Evolutionary conservation across 1,140 invertebrate genomes (phyloP).

Genomic region (Zaprionus tsacasi): DNA sequence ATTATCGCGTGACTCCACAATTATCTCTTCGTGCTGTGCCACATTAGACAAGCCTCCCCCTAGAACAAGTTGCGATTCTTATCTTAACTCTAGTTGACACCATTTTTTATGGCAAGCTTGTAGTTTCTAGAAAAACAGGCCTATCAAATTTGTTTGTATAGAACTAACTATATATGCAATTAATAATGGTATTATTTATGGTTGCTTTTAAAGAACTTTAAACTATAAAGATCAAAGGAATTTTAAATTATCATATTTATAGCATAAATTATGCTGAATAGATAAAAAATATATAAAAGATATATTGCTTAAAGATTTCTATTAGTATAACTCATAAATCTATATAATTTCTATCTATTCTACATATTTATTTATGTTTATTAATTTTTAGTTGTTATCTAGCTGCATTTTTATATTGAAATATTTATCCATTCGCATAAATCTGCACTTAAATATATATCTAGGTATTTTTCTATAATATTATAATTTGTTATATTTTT

Average conservation of each 20-base stretch:
- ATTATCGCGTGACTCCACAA: constrained; percentile 30
- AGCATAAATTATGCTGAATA: background rate
- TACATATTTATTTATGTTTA: background rate
- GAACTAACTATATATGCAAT: background rate
- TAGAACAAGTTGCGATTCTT: background rate
- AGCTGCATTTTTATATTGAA: background rate
- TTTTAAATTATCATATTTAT: background rate
- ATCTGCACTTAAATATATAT: no score
- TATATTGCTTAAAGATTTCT: no score
- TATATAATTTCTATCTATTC: no score
- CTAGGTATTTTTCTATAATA: no score
- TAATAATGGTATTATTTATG: background rate
- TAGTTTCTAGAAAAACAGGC: background rate
- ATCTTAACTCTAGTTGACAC: constrained; percentile 12
- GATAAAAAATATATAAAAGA: no score
- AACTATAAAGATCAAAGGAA: background rate
- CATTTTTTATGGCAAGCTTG: background rate
- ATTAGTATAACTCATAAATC: no score
- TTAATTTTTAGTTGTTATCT: no score
- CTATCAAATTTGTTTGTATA: background rate
- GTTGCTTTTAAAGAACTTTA: background rate
- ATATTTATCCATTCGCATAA: background rate
- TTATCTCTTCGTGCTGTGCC: constrained; percentile 2
- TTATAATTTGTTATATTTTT: no score
- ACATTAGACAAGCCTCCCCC: background rate